A percentile compares a stretch with the other conserved stretches of the same genome.
Conservation (phyloP, 2,113 vertebrate species). For the Cryptotis parvus region DNA sequence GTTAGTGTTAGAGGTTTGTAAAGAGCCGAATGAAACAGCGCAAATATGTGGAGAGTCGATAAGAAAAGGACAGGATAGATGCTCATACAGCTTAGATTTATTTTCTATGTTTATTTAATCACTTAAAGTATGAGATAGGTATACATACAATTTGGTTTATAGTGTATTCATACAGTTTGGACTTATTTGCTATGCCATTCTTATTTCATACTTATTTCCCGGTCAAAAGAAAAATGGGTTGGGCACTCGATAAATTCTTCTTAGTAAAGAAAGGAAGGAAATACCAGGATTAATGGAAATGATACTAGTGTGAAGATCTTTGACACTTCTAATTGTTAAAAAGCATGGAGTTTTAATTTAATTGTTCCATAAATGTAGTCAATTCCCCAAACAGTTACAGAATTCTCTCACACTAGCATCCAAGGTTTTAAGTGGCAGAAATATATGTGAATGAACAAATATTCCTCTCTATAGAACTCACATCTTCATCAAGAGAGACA, state of each 20-base stretch:
- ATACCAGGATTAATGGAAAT: background rate
- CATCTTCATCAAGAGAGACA: no score
- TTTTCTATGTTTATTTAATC: background rate
- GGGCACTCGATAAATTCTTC: background rate
- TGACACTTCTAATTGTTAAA: background rate
- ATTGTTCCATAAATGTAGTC: background rate
- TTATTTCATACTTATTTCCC: background rate
- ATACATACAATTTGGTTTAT: no score
- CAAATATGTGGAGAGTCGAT: background rate
- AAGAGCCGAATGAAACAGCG: background rate
- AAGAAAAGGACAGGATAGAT: background rate
- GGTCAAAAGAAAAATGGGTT: background rate
- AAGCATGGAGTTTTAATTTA: background rate
- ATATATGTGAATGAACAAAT: background rate
- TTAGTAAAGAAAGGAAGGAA: background rate
- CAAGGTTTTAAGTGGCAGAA: background rate
- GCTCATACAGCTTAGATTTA: background rate
- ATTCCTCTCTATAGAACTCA: no score
- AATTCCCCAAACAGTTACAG: background rate
- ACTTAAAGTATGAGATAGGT: no score
- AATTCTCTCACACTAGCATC: background rate
- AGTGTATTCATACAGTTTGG: no score
- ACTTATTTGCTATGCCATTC: no score
- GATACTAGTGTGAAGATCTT: background rate
- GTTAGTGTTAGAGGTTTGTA: background rate